Evolutionary conservation across 2,113 vertebrate genomes (phyloP).

Genomic region (Porphyrio hochstetteri): DNA sequence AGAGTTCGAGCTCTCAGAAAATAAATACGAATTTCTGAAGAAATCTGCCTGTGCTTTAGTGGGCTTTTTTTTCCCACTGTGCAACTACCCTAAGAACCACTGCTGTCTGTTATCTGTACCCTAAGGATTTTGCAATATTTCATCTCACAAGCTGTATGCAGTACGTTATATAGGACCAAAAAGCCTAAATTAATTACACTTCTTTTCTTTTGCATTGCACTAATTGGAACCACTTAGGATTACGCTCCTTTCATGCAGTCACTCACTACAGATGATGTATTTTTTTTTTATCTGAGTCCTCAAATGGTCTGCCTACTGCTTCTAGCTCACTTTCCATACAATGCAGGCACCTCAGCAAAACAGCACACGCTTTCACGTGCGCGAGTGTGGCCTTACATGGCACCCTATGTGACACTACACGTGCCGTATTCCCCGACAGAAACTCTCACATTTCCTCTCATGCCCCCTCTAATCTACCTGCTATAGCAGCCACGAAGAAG

Average conservation of each 20-base stretch:
- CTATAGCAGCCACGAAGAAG: neutral
- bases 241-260: neutral
- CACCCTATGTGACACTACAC: constrained; percentile 32
- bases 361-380: neutral
- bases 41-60: neutral
- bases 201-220: neutral
- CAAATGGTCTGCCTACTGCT: neutral
- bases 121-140: neutral
- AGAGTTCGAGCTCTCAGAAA: neutral
- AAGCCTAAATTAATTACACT: neutral
- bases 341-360: neutral
- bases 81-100: neutral
- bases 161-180: neutral
- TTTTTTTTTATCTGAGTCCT: neutral
- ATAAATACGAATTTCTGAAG: neutral
- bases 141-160: neutral
- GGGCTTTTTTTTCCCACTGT: neutral
- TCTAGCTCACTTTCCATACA: neutral
- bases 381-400: constrained; percentile 1
- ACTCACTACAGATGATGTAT: neutral
- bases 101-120: neutral
- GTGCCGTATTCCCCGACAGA: neutral
- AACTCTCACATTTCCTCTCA: constrained; percentile 23
- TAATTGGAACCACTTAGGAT: neutral
- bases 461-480: constrained; percentile 5